These are phyloP conservation scores for Zootoca vivipara DNA, from an alignment of 2,113 vertebrate species.

Conservation along the genomic window DNA sequence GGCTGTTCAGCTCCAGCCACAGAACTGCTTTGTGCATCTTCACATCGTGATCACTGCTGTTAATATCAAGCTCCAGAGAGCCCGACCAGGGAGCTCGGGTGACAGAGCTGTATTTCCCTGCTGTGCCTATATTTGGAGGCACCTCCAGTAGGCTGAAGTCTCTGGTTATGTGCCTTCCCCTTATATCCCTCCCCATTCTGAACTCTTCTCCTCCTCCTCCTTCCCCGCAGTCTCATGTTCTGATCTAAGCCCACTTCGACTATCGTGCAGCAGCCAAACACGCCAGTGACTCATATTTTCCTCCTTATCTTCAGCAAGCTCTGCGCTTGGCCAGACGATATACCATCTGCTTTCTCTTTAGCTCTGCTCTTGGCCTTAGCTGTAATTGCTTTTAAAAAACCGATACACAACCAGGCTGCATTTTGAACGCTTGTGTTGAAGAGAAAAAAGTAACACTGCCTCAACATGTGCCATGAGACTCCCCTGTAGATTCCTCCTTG, in stretches of 20 bases:
- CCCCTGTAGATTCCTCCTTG: not conserved
- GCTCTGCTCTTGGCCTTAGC: not conserved
- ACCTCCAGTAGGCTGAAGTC: not conserved
- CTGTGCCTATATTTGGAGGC: not conserved
- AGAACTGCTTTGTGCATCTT: not conserved
- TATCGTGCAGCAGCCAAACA: conserved; percentile 37
- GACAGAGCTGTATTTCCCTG: not conserved
- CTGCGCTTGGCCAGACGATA: conserved; percentile 41
- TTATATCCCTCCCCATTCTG: not conserved
- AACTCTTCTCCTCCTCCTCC: not conserved
- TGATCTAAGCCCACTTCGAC: conserved; percentile 31
- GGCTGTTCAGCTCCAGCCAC: not conserved
- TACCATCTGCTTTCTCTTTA: not conserved
- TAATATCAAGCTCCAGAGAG: not conserved
- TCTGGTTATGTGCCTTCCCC: conserved; percentile 10
- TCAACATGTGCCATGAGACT: not conserved
- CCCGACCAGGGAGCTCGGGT: not conserved
- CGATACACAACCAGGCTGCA: not conserved
- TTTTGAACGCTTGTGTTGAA: conserved; percentile 8
- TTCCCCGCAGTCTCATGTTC: not conserved
- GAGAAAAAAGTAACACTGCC: not conserved
- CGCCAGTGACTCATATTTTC: conserved; percentile 64
- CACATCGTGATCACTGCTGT: not conserved
- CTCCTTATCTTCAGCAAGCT: conserved; percentile 50
- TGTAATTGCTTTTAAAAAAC: not conserved